Conservation (phyloP, 2,797 vertebrate species). For the Hybognathus amarus region DNA sequence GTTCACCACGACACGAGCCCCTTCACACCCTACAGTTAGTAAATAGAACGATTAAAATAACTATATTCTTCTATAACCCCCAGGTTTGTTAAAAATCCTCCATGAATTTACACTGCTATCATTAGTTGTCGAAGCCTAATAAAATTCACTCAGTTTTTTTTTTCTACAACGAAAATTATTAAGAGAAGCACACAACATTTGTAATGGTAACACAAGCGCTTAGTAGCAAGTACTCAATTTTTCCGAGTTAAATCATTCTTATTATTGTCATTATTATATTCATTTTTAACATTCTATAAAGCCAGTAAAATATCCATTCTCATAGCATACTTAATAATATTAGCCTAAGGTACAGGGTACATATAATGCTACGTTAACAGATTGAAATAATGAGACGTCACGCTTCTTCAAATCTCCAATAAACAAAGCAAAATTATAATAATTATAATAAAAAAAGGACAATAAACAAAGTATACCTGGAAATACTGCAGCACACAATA, state of each 20-base stretch:
- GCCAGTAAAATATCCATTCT: slow-evolving; percentile 99
- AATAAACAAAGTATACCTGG: slow-evolving; percentile 82
- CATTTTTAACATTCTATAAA: slow-evolving; percentile 98
- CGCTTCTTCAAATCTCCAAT: slow-evolving; percentile 75
- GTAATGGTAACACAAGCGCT: slow-evolving; percentile 97
- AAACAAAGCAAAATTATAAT: slow-evolving; percentile 64
- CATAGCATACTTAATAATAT: slow-evolving; percentile 96
- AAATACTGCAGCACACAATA: slow-evolving; percentile 93
- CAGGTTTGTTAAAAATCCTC: slow-evolving; percentile 96
- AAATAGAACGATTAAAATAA: slow-evolving; percentile 99
- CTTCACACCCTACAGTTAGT: slow-evolving; percentile 98
- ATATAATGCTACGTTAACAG: slow-evolving; percentile 91
- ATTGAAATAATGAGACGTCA: slow-evolving; percentile 85
- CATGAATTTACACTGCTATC: slow-evolving; percentile 98
- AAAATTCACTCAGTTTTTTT: slow-evolving; percentile 90
- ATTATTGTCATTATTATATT: slow-evolving; percentile 83
- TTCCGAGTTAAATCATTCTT: slow-evolving; percentile 95
- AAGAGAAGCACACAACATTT: slow-evolving; percentile 99
- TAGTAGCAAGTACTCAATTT: slow-evolving; percentile 96
- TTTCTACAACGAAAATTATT: slow-evolving; percentile 99
- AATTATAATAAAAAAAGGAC: slow-evolving; percentile 70
- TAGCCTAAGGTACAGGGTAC: slow-evolving; percentile 94
- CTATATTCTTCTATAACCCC: slow-evolving; percentile 98
- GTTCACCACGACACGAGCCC: slow-evolving; percentile 96
- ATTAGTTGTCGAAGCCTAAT: slow-evolving; percentile 98